Percentiles rank a stretch among this genome's conserved stretches.
Conservation (phyloP, 2,797 vertebrate species). For the Triplophysa bombifrons region DNA sequence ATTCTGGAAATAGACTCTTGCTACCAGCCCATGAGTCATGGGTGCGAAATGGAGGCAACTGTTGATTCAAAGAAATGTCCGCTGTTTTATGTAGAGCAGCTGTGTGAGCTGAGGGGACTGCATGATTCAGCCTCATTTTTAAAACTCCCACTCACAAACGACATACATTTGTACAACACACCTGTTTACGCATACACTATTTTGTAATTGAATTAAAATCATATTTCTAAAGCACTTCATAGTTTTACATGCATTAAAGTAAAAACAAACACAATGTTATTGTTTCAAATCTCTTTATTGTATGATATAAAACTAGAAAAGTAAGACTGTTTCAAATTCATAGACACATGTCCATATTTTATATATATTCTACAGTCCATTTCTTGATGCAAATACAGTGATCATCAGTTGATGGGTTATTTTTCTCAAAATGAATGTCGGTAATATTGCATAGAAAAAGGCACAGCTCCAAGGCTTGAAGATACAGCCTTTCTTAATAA, state of each 20-base stretch:
- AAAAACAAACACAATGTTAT: conserved; percentile 52
- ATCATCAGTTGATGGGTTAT: conserved; percentile 82
- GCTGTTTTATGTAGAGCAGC: conserved; percentile 35
- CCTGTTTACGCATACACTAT: neutral
- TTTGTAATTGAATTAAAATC: neutral
- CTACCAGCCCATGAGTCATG: conserved; percentile 69
- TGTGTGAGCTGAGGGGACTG: conserved; percentile 39
- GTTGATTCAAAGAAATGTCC: conserved; percentile 62
- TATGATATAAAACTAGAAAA: conserved; percentile 99
- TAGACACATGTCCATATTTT: conserved; percentile 88
- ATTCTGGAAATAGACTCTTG: conserved; percentile 76
- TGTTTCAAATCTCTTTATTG: conserved; percentile 85
- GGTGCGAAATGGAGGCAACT: conserved; percentile 69
- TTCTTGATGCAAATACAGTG: conserved; percentile 89
- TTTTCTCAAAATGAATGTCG: conserved; percentile 80
- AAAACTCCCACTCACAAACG: neutral
- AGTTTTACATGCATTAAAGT: neutral
- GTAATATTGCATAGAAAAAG: conserved; percentile 99
- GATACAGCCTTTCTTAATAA: conserved; percentile 71
- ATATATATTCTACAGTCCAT: conserved; percentile 86
- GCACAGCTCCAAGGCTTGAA: conserved; percentile 98
- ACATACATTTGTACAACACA: neutral
- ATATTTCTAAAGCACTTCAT: neutral
- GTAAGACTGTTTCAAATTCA: conserved; percentile 97
- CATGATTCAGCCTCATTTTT: neutral